Evolutionary conservation across 2,888 invertebrate genomes (phyloP), one percentile per base, ranked within the genome.

Genomic region (Rhopalosiphum nymphaeae): DNA sequence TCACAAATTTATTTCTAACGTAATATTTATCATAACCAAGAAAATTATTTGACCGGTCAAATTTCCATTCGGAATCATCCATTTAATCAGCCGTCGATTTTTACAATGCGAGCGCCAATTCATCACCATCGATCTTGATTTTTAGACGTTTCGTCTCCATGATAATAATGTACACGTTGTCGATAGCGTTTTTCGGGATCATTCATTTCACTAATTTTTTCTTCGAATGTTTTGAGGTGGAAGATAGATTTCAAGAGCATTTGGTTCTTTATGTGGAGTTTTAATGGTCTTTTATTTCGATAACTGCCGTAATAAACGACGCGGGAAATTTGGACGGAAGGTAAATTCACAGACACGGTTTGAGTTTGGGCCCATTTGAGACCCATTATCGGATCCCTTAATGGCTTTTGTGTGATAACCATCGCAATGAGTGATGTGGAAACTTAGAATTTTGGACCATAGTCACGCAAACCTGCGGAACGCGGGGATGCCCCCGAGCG

Each of bases 381-480:
- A 90, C 93, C 94, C 94, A 94, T 94, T 94, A 94, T 94, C 94
- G 91, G 91, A 94, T 94, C 94, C 94, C 94, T 94, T 94, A 94
- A 94, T 94, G 91, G 94, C 94, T 94, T 94, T 91, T 67, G 94
- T 94, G 94, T 91, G 94, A 94, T 94, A 94, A 94, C 86, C 86
- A 94, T 94, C 94, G 86, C 86, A 94, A 91, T 94, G 94, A 94
- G 94, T 67, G 90, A 94, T 94, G 94, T 67, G 94, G 90, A 94
- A 94, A 94, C 90, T 94, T 94, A 86, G 91, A 86, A 93, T 93
- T 93, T 90, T 57, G 84, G 93, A 89, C 89, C 93, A 85, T 25
- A 93, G 89, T 93, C 89, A 90, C 93, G 92, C 92, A 10, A 92
- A 92, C 87, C n/a, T 4, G 42, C 21, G 26, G 46, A 78, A 10